Percentiles rank a stretch among this genome's conserved stretches.
Conservation (phyloP, 2,113 vertebrate species). For the Eublepharis macularius region DNA sequence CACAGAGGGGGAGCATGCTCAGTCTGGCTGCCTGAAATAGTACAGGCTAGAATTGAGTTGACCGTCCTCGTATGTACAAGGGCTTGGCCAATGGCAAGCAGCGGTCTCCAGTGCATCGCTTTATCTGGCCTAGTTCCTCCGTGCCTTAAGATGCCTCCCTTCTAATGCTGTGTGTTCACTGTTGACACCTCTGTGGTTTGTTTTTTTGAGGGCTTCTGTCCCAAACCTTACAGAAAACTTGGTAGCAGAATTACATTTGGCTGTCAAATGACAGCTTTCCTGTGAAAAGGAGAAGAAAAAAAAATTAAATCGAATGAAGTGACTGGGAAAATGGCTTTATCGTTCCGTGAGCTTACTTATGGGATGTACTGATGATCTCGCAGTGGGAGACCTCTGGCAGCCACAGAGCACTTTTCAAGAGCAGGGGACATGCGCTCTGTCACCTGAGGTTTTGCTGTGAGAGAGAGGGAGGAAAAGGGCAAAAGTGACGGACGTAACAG, state of each 20-base stretch:
- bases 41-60: no score
- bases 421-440: slow-evolving; percentile 3
- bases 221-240: slow-evolving; percentile 48
- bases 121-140: no score
- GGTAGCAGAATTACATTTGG: slow-evolving; percentile 84
- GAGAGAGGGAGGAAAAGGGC: slow-evolving; percentile 17
- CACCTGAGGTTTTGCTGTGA: slow-evolving; percentile 35
- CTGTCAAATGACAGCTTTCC: slow-evolving; percentile 71
- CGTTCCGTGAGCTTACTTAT: neutral
- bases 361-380: neutral
- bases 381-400: neutral
- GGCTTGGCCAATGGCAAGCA: no score
- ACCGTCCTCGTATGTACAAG: no score
- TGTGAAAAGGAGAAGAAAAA: slow-evolving; percentile 13
- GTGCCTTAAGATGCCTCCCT: no score
- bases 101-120: no score
- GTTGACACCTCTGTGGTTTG: neutral
- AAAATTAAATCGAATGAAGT: slow-evolving; percentile 47
- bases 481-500: slow-evolving; percentile 3
- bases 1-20: no score
- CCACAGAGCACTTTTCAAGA: neutral
- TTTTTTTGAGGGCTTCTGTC: no score
- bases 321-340: neutral
- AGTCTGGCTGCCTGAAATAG: no score
- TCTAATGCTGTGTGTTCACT: no score